Evolutionary conservation across 2,888 invertebrate genomes (phyloP), one percentile per base, ranked within the genome.

Genomic region (Lacanobia oleracea): DNA sequence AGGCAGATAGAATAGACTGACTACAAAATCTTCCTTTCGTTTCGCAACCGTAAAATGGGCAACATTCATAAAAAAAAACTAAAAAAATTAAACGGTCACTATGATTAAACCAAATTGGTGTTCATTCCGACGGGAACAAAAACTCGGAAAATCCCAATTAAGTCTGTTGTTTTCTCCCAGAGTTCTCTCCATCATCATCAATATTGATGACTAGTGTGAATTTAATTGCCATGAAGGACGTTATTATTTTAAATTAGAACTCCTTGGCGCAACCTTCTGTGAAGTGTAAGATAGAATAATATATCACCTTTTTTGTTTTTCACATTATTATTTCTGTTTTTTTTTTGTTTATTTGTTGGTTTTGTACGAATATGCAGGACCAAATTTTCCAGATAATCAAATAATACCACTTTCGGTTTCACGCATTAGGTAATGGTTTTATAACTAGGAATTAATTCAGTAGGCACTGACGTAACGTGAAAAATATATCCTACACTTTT

Each of bases 41-140:
- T 53, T 1, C 1, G 23, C 12, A 53, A 27, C 7, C 23, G 14
- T 23, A 14, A 40, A 54, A 56, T 7, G 37, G 40, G 7, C 0
- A 21, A 53, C 33, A 33, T 33, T 33, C 33, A 33, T 33, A 4
- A 33, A 33, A 33, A 2, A 2, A 33, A 33, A 33, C 33, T 6
- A 51, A 12, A 0, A 8, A 5, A 40, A 37, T 23, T 5, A 6
- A 5, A 53, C 18, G 27, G 18, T 23, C 33, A 8, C 12, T 16
- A 37, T 37, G 45, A 40, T 37, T 54, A 8, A 37, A n/a, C 14
- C 12, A 7, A 62, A 63, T 73, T 72, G 9, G 23, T 45, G 23
- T 23, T 12, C 1, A 72, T 53, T 72, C 37, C 9, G 9, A 50
- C 16, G 50, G n/a, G 33, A 57, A 7, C 48, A 48, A 50, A 23